These are phyloP conservation scores for Phacellophora camtschatica DNA, from an alignment of 30 jellyfish, hydroid and myxozoan species.

Conservation along the genomic window DNA sequence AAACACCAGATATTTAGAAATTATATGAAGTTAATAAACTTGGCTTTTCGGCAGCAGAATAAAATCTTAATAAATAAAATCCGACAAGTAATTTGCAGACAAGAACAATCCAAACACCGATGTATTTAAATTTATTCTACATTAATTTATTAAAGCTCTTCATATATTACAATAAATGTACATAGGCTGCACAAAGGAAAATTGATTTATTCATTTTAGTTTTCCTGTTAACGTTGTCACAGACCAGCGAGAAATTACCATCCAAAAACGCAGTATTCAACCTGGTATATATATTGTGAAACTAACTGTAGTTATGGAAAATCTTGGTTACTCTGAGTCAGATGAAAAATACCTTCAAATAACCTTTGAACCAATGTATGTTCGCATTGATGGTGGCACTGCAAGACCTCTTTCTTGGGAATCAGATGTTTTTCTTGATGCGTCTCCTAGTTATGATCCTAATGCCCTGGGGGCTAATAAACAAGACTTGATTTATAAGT, in stretches of 20 bases:
- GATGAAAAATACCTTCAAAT: conserved; percentile 35
- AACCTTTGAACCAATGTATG: conserved; percentile 15
- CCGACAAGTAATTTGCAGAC: too few species aligned
- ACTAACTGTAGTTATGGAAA: conserved; percentile 14
- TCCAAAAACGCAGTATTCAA: neutral
- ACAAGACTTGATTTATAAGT: conserved; percentile 5
- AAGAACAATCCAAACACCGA: too few species aligned
- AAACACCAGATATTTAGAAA: too few species aligned
- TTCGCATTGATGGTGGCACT: conserved; percentile 24
- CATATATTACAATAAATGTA: too few species aligned
- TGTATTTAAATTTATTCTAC: too few species aligned
- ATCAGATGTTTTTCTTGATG: conserved; percentile 26
- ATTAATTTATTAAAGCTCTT: too few species aligned
- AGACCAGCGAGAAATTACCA: conserved; percentile 25
- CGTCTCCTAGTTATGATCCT: conserved; percentile 38
- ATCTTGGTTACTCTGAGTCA: conserved; percentile 36
- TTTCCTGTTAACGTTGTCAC: conserved; percentile 36
- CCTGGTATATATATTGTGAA: conserved; percentile 41
- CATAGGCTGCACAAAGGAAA: too few species aligned
- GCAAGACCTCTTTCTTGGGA: conserved; percentile 20
- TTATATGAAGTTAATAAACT: too few species aligned
- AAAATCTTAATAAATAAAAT: too few species aligned
- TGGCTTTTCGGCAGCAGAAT: too few species aligned
- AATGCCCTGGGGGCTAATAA: neutral
- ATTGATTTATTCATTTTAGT: conserved; percentile 1